Conservation (phyloP, 2,888 invertebrate genomes). For the Creontiades dilutus region DNA sequence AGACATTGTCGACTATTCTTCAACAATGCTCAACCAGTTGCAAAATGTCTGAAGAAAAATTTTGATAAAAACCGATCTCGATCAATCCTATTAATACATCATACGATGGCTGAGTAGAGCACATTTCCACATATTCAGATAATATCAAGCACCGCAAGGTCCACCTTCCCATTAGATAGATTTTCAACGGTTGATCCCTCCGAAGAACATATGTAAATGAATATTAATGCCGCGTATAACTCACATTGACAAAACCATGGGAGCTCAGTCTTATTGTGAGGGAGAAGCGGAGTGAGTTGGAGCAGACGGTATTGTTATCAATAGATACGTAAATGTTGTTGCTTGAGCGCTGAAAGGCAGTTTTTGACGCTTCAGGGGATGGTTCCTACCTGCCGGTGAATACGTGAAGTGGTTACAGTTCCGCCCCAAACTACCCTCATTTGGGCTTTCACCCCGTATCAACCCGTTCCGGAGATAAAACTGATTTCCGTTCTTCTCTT, state of each 20-base stretch:
- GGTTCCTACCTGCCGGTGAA: constrained; percentile 43
- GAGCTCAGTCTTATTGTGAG: background rate
- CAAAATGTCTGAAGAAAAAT: no score
- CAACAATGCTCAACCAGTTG: no score
- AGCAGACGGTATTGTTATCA: constrained; percentile 46
- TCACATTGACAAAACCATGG: constrained; percentile 46
- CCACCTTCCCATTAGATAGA: background rate
- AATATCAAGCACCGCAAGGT: background rate
- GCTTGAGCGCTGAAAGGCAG: constrained; percentile 44
- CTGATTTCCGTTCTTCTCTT: constrained; percentile 64
- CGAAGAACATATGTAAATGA: constrained; percentile 34
- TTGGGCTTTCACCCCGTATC: constrained; percentile 26
- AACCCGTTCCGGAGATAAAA: constrained; percentile 58
- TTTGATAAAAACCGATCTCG: no score
- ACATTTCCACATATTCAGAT: background rate
- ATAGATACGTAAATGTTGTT: constrained; percentile 62
- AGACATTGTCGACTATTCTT: no score
- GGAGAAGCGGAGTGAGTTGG: background rate
- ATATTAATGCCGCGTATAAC: constrained; percentile 49
- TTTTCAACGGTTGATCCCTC: constrained; percentile 33
- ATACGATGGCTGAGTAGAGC: no score
- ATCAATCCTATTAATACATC: no score
- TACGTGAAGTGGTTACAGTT: constrained; percentile 62
- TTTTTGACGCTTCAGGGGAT: constrained; percentile 41
- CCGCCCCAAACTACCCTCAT: constrained; percentile 58